Evolutionary conservation across 2,797 vertebrate species (phyloP).

Genomic region (Hyperoplus immaculatus): DNA sequence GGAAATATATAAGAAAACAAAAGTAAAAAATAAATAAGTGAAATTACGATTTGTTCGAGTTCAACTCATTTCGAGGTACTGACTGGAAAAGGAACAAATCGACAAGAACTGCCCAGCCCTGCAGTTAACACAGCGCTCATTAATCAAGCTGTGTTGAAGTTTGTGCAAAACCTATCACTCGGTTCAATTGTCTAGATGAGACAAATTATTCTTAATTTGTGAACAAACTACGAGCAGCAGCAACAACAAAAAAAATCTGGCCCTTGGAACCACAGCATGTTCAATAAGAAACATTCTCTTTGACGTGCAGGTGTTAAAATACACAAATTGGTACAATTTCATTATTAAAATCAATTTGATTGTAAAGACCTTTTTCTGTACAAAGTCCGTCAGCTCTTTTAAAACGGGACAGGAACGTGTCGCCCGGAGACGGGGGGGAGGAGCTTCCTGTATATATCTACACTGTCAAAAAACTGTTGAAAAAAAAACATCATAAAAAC

Average conservation of each 20-base stretch:
- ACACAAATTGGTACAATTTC: conserved; percentile 64
- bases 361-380: conserved; percentile 17
- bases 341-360: conserved; percentile 61
- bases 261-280: conserved; percentile 25
- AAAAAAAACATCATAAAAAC: conserved; percentile 43
- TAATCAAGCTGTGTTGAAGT: not conserved
- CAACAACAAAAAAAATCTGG: conserved; percentile 16
- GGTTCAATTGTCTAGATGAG: not conserved
- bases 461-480: conserved; percentile 18
- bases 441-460: not conserved
- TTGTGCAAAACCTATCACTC: not conserved
- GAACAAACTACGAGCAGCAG: not conserved
- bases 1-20: conserved; percentile 9
- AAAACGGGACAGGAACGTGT: conserved; percentile 47
- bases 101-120: not conserved
- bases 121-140: not conserved
- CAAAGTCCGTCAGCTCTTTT: conserved; percentile 46
- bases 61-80: not conserved
- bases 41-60: conserved; percentile 1
- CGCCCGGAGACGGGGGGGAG: not conserved
- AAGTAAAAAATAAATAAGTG: conserved; percentile 16
- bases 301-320: conserved; percentile 55
- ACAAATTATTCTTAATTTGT: not conserved
- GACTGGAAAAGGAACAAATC: not conserved
- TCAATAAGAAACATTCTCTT: conserved; percentile 27